phyloP scores from a whole-genome alignment of 2,888 invertebrate species.

The Heliconius aoede region DNA sequence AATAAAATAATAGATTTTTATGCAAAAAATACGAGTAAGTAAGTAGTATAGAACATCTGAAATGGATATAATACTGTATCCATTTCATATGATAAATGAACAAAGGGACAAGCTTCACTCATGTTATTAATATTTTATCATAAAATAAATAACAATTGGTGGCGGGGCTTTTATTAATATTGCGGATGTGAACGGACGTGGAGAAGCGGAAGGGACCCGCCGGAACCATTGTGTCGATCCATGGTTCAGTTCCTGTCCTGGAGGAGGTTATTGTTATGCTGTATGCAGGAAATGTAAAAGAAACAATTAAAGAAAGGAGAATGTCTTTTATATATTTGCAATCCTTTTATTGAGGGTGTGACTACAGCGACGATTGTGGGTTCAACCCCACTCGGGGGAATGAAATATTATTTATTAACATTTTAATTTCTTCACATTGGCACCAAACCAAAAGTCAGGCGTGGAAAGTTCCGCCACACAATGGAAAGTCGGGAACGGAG shows the following conservation, averaged over 20 bases:
- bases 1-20: not conserved
- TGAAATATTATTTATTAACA: too few relatives aligned
- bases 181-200: constrained; percentile 7
- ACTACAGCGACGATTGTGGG: too few relatives aligned
- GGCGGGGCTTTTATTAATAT: constrained; percentile 15
- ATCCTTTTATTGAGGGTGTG: too few relatives aligned
- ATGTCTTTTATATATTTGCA: constrained; percentile 1
- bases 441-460: too few relatives aligned
- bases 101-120: not conserved
- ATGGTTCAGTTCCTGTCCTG: constrained; percentile 12
- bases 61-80: too few relatives aligned
- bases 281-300: constrained; percentile 16
- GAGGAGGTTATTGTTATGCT: constrained; percentile 16
- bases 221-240: constrained; percentile 27
- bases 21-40: not conserved
- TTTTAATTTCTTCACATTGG: too few relatives aligned
- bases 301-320: constrained; percentile 5
- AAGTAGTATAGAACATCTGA: too few relatives aligned
- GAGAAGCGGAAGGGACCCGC: constrained; percentile 25
- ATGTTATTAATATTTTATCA: constrained; percentile 10
- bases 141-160: not conserved
- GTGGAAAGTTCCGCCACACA: too few relatives aligned
- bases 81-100: not conserved
- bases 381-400: too few relatives aligned
- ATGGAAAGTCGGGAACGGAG: too few relatives aligned